phyloP scores from a whole-genome alignment of 1,140 invertebrate genomes.

The Potamilus streckersoni region DNA sequence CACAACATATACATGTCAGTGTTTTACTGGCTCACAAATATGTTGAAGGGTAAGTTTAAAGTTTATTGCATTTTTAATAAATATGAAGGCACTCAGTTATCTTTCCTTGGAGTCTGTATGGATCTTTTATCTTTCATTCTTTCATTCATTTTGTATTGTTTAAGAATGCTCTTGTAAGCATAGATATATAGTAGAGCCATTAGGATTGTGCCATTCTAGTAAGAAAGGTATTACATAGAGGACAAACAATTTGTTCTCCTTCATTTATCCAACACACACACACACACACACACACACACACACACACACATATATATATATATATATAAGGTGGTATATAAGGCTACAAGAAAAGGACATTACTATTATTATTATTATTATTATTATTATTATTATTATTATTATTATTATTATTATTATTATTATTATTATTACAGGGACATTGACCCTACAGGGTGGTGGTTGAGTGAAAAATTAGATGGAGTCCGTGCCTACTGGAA shows the following conservation, averaged over 20 bases:
- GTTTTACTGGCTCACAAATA: conserved; percentile 59
- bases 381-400: too few species aligned
- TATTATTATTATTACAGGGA: conserved; percentile 19
- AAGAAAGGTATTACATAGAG: not conserved
- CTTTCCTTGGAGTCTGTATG: too few species aligned
- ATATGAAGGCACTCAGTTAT: not conserved
- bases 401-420: not conserved
- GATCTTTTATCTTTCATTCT: not conserved
- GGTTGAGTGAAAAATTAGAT: conserved; percentile 64
- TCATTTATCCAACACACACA: too few species aligned
- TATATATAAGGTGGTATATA: not conserved
- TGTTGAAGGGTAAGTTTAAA: conserved; percentile 52
- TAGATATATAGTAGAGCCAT: not conserved
- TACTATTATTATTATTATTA: too few species aligned
- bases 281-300: too few species aligned
- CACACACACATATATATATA: too few species aligned
- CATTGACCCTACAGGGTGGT: conserved; percentile 55
- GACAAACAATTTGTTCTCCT: too few species aligned
- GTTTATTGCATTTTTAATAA: not conserved
- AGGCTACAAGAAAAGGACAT: not conserved
- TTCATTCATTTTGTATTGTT: not conserved
- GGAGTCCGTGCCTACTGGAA: conserved; percentile 63
- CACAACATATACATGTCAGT: conserved; percentile 49
- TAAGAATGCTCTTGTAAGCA: not conserved
- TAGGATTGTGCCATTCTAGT: not conserved